phyloP scores from a whole-genome alignment of 2,888 invertebrate species.

The Acrobeloides nanus region DNA sequence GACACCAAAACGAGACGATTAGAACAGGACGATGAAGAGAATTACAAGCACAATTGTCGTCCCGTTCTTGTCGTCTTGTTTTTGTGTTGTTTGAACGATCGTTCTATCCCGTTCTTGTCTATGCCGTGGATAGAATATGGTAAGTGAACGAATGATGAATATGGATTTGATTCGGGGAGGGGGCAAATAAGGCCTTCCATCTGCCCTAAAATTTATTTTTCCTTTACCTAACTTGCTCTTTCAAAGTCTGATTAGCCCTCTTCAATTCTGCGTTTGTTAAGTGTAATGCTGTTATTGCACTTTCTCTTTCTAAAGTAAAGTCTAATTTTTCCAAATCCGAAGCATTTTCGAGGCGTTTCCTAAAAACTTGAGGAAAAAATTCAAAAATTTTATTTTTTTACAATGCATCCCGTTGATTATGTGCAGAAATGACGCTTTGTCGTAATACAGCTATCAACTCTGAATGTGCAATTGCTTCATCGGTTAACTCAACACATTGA shows the following conservation, averaged over 20 bases:
- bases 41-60: too few species aligned
- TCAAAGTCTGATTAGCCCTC: conserved; percentile 29
- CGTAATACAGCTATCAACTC: conserved; percentile 34
- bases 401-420: conserved; percentile 41
- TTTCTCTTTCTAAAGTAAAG: conserved; percentile 26
- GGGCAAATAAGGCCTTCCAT: too few species aligned
- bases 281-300: conserved; percentile 33
- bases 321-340: conserved; percentile 20
- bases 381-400: conserved; percentile 11
- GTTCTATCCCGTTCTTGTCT: too few species aligned
- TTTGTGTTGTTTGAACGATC: too few species aligned
- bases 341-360: conserved; percentile 13
- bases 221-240: conserved; percentile 33
- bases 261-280: conserved; percentile 29
- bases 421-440: conserved; percentile 33
- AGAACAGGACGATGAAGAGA: too few species aligned
- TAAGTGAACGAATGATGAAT: too few species aligned
- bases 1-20: too few species aligned
- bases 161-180: too few species aligned
- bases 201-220: too few species aligned
- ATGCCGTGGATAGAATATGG: too few species aligned
- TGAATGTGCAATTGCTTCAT: conserved; percentile 27
- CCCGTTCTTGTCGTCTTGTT: too few species aligned
- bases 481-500: conserved; percentile 8
- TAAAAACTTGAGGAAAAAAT: conserved; percentile 1